phyloP scores from a whole-genome alignment of 2,113 vertebrate species.

The Sula dactylatra region DNA sequence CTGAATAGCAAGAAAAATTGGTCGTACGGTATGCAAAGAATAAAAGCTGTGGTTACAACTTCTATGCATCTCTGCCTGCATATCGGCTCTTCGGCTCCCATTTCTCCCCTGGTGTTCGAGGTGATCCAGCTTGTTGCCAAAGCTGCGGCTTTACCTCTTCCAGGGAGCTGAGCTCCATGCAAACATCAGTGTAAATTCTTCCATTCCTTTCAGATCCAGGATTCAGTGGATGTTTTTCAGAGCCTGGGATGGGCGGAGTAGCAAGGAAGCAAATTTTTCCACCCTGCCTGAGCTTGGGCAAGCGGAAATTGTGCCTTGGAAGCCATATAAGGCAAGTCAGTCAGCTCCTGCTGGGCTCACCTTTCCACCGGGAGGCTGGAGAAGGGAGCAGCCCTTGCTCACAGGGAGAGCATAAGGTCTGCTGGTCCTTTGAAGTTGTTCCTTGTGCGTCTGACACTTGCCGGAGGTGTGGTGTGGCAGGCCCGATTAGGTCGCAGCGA shows the following conservation, averaged over 20 bases:
- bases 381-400: constrained; percentile 48
- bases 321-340: constrained; percentile 4
- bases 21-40: rapidly evolving
- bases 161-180: background rate
- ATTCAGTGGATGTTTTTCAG: background rate
- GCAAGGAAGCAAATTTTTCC: constrained; percentile 34
- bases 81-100: rapidly evolving
- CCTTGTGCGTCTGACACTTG: background rate
- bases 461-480: background rate
- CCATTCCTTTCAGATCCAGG: background rate
- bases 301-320: constrained; percentile 21
- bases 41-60: background rate
- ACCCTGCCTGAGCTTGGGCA: constrained; percentile 49
- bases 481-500: background rate
- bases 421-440: constrained; percentile 29
- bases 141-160: background rate
- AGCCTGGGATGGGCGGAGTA: background rate
- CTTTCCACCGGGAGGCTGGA: background rate
- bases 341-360: background rate
- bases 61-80: rapidly evolving
- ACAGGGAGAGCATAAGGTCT: background rate
- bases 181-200: background rate
- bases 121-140: background rate
- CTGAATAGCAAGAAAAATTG: background rate
- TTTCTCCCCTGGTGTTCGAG: background rate